phyloP scores from a whole-genome alignment of 1,140 invertebrate genomes.

The Pseudobourletiella spinata region DNA sequence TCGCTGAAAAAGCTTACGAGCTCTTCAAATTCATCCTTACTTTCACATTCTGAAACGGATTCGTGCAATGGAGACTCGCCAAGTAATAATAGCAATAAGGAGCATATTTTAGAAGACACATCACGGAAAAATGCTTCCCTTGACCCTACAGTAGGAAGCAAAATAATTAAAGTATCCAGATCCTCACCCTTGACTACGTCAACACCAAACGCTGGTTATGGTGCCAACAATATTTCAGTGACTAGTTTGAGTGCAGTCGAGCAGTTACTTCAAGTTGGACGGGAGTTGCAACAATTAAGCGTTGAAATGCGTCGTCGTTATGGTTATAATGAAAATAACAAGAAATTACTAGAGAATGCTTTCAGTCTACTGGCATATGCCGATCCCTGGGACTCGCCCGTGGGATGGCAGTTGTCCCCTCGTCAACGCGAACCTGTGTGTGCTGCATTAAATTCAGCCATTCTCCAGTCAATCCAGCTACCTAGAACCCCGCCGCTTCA shows the following conservation, averaged over 20 bases:
- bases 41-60: constrained; percentile 27
- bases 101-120: no score
- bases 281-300: constrained; percentile 84
- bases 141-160: no score
- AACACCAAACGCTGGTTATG: no score
- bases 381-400: constrained; percentile 92
- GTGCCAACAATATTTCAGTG: no score
- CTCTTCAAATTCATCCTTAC: constrained; percentile 32
- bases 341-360: constrained; percentile 91
- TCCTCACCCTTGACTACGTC: no score
- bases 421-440: constrained; percentile 87
- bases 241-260: constrained; percentile 54
- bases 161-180: no score
- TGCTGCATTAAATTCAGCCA: constrained; percentile 91
- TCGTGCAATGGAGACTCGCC: constrained; percentile 29
- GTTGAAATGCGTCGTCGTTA: constrained; percentile 70
- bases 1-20: constrained; percentile 22
- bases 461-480: constrained; percentile 77
- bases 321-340: constrained; percentile 74
- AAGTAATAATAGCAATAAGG: constrained; percentile 21
- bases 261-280: constrained; percentile 86
- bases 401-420: constrained; percentile 89
- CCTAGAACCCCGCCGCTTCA: constrained; percentile 82
- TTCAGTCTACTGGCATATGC: constrained; percentile 96
- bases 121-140: no score